Base-by-base conservation (phyloP, 2,797 vertebrate species). In the Miichthys miiuy region DNA sequence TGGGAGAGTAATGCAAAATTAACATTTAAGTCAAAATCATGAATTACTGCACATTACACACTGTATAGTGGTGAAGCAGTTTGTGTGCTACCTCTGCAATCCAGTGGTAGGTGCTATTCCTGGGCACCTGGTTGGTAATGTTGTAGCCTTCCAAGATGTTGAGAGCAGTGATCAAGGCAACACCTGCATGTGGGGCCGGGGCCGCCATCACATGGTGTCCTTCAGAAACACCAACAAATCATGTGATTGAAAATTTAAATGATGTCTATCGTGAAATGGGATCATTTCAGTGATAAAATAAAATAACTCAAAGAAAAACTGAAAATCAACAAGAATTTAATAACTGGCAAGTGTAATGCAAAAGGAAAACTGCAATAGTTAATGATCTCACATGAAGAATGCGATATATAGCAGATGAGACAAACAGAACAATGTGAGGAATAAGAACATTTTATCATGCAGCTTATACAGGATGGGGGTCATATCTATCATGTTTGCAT, bases 91-190 rank as follows among this genome's bases (percentile, higher is more conserved):
- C 98, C 97, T 99, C 98, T 83, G 97, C 96, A 62, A 97, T 96
- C 97, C 97, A 97, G 90, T 99, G 97, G 81, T 96, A 95, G 66
- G 95, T 93, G 88, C 87, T 95, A 79, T 96, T 96, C 25, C 95
- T 94, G 74, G 95, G 84, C 30, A 94, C 88, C 87, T 96, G 96
- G 81, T 76, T 96, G 47, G 95, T 97, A 74, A 99, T 96, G 88
- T 99, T 99, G 91, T 96, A 99, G 70, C 97, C 97, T 89, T 99
- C 97, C 0, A 99, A 94, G 88, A 99, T 99, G 88, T 99, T 99
- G 61, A 99, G 96, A 47, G 98, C 98, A 72, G 96, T 92, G 87
- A 99, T 95, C 82, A 99, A 91, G 2, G 96, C 97, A 51, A 97
- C 95, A n/a, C 98, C 98, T 5, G 96, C 96, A 46, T 99, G 97